phyloP scores from a whole-genome alignment of 2,888 invertebrate species.

The Acleris sparsana region DNA sequence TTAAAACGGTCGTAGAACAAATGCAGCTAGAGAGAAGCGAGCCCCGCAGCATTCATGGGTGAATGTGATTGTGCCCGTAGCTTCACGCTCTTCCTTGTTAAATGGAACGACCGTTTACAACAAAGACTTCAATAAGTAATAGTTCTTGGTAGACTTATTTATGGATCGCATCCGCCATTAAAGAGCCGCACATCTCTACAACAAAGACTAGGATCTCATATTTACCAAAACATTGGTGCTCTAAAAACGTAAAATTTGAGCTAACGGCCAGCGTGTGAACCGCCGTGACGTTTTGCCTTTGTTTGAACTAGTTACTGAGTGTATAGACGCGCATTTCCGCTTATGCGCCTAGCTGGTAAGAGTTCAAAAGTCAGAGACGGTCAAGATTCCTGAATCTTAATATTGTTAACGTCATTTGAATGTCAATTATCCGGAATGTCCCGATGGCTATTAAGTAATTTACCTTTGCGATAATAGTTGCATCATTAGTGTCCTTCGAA shows the following conservation, averaged over 20 bases:
- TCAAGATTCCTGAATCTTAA: conserved; percentile 5
- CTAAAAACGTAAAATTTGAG: conserved; percentile 13
- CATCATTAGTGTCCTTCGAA: background rate
- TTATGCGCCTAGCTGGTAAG: background rate
- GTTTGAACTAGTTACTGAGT: conserved; percentile 29
- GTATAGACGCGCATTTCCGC: conserved; percentile 10
- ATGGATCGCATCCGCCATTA: conserved; percentile 7
- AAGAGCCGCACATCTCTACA: background rate
- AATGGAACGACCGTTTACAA: conserved; percentile 20
- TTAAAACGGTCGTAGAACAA: conserved; percentile 57
- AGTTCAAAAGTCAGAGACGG: conserved; percentile 25
- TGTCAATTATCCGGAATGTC: background rate
- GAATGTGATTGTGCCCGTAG: conserved; percentile 29
- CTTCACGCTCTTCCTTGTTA: conserved; percentile 34
- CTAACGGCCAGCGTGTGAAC: conserved; percentile 26
- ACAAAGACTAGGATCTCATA: background rate
- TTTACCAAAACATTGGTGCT: conserved; percentile 25
- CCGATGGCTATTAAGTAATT: background rate
- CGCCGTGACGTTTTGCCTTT: conserved; percentile 22
- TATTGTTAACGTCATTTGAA: background rate
- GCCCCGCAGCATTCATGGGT: conserved; percentile 19
- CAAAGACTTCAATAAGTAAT: conserved; percentile 28
- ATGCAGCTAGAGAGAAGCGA: conserved; percentile 43
- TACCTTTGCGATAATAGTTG: background rate
- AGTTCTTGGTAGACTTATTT: conserved; percentile 20